phyloP scores from a whole-genome alignment of 2,888 invertebrate species.

The Aethes cnicana region DNA sequence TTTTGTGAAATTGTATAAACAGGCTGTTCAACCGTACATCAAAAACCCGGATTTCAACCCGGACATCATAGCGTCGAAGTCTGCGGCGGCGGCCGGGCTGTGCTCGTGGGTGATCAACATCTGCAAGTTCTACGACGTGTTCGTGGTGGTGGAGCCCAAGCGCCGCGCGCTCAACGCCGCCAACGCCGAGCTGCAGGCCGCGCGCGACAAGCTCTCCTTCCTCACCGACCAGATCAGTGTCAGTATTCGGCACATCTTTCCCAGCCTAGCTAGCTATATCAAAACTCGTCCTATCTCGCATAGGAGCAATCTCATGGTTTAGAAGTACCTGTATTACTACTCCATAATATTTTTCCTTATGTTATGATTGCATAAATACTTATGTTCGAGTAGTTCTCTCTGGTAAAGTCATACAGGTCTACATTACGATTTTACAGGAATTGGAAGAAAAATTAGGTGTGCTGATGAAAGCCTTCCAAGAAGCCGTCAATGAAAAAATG shows the following conservation, averaged over 20 bases:
- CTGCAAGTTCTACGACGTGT: conserved; percentile 93
- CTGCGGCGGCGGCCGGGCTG: conserved; percentile 94
- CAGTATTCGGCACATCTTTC: too few relatives aligned
- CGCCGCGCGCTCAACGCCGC: conserved; percentile 92
- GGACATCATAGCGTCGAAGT: conserved; percentile 92
- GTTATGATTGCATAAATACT: too few relatives aligned
- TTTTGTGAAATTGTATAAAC: conserved; percentile 12
- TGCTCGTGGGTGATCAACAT: conserved; percentile 98
- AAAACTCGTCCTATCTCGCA: too few relatives aligned
- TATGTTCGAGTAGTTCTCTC: background rate
- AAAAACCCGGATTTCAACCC: conserved; percentile 91
- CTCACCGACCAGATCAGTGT: conserved; percentile 88
- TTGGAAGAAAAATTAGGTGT: conserved; percentile 90
- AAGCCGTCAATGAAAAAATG: conserved; percentile 92
- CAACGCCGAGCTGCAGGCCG: conserved; percentile 91
- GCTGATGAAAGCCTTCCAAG: conserved; percentile 91
- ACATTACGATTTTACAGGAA: conserved; percentile 63
- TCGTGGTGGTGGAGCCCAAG: conserved; percentile 95
- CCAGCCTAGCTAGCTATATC: too few relatives aligned
- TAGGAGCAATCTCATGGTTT: too few relatives aligned
- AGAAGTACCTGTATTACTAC: too few relatives aligned
- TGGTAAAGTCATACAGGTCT: background rate
- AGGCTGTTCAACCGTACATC: conserved; percentile 82
- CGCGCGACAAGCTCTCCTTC: conserved; percentile 89
- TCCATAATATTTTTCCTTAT: too few relatives aligned